Evolutionary conservation across 1,140 invertebrate species (phyloP).

Genomic region (Musca vetustissima): DNA sequence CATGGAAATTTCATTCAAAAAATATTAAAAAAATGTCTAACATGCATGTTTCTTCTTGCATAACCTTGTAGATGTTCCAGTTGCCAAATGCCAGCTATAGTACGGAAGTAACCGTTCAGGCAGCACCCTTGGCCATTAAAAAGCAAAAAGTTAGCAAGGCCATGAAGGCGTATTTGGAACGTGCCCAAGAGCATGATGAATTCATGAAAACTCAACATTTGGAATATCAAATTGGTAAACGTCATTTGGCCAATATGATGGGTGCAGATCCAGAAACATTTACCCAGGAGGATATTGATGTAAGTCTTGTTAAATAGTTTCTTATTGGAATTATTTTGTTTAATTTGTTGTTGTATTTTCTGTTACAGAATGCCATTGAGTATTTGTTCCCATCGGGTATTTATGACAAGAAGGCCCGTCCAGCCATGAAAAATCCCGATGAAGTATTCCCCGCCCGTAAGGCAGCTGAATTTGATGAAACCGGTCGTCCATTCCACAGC

Average conservation of each 20-base stretch:
- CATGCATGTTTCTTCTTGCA: slow-evolving; percentile 36
- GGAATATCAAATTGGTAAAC: slow-evolving; percentile 88
- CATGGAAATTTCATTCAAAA: slow-evolving; percentile 1
- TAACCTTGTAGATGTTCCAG: slow-evolving; percentile 35
- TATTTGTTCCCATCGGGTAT: slow-evolving; percentile 93
- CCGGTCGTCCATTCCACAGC: slow-evolving; percentile 83
- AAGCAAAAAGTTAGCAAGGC: slow-evolving; percentile 77
- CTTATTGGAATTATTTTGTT: not conserved
- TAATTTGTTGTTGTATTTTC: slow-evolving; percentile 26
- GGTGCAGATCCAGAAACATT: slow-evolving; percentile 85
- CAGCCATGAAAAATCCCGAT: slow-evolving; percentile 83
- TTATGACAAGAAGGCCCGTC: slow-evolving; percentile 77
- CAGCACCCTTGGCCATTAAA: slow-evolving; percentile 47
- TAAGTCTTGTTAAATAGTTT: slow-evolving; percentile 47
- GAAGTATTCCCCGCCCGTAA: slow-evolving; percentile 82
- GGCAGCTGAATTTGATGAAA: slow-evolving; percentile 87
- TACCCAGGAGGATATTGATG: slow-evolving; percentile 85
- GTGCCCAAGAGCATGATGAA: slow-evolving; percentile 77
- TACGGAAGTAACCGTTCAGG: slow-evolving; percentile 47
- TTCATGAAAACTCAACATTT: slow-evolving; percentile 81
- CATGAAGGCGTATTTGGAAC: slow-evolving; percentile 84
- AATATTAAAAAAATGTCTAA: not conserved
- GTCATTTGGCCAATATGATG: slow-evolving; percentile 99
- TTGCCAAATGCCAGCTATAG: slow-evolving; percentile 27
- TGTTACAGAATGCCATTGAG: slow-evolving; percentile 75